Percentiles rank a stretch among this genome's conserved stretches.
Evolutionary conservation across 2,797 vertebrate species (phyloP).

Genomic region (Bucorvus abyssinicus): DNA sequence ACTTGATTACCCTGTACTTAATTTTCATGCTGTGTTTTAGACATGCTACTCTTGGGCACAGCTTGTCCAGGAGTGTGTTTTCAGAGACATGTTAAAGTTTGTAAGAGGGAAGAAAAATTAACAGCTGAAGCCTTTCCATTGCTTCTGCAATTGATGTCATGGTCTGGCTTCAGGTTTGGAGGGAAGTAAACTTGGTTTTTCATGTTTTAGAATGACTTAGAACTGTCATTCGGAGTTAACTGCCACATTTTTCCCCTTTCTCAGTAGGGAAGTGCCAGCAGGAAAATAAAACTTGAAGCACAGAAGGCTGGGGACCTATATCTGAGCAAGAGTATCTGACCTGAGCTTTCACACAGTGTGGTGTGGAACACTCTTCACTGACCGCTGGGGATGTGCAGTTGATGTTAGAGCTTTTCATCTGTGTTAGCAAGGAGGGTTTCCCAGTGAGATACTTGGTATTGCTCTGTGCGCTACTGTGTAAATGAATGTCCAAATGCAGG

Average conservation of each 20-base stretch:
- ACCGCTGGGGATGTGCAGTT: not conserved
- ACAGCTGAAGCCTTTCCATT: not conserved
- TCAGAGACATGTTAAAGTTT: not conserved
- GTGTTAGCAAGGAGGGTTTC: not conserved
- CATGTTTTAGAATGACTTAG: not conserved
- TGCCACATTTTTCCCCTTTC: not conserved
- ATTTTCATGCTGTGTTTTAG: not conserved
- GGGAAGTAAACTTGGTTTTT: not conserved
- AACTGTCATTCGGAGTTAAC: not conserved
- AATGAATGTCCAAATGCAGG: not conserved
- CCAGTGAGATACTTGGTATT: not conserved
- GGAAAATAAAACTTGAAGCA: not conserved
- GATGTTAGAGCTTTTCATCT: not conserved
- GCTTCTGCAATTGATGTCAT: not conserved
- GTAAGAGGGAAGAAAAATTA: not conserved
- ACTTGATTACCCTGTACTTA: not conserved
- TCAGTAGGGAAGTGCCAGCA: not conserved
- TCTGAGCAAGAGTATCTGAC: not conserved
- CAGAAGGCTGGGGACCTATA: not conserved
- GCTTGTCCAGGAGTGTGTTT: not conserved
- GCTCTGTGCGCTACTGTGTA: not conserved
- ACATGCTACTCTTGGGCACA: not conserved
- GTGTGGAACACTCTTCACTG: not conserved
- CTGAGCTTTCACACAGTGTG: not conserved
- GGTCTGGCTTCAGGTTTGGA: not conserved